A percentile compares a stretch with the other conserved stretches of the same genome.
phyloP scores from a whole-genome alignment of 2,113 vertebrate species.

The Notothenia rossii region DNA sequence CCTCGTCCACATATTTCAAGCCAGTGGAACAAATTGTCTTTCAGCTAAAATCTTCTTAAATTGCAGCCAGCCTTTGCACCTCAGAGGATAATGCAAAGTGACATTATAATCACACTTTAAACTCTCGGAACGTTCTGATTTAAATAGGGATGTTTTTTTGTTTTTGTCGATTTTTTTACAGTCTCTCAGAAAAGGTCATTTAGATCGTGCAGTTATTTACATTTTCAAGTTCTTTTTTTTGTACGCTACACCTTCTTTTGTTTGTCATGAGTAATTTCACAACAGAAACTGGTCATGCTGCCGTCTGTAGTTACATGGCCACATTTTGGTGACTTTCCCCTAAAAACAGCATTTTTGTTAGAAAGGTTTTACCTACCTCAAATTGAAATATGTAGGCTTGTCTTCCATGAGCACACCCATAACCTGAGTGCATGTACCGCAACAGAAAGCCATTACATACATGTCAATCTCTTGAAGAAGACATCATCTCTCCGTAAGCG shows the following conservation, averaged over 20 bases:
- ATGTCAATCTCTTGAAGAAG: background rate
- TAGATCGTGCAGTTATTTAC: constrained; percentile 17
- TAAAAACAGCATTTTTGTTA: background rate
- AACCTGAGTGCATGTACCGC: background rate
- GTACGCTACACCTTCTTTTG: constrained; percentile 20
- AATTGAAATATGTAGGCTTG: background rate
- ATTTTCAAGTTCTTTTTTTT: background rate
- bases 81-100: constrained; percentile 37
- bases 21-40: constrained; percentile 50
- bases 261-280: constrained; percentile 23
- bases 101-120: constrained; percentile 35
- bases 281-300: constrained; percentile 8
- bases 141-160: background rate
- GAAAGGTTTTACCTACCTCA: background rate
- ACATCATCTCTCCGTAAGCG: background rate
- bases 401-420: background rate
- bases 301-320: constrained; percentile 36
- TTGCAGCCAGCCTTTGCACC: constrained; percentile 33
- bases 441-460: background rate
- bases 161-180: background rate
- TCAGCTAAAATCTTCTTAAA: constrained; percentile 39
- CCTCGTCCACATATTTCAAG: constrained; percentile 31
- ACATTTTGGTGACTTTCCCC: constrained; percentile 7
- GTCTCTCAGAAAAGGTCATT: constrained; percentile 2
- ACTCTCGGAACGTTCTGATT: constrained; percentile 29